These are phyloP conservation scores for Beaufortia kweichowensis DNA, from an alignment of 2,113 vertebrate species.

Conservation along the genomic window DNA sequence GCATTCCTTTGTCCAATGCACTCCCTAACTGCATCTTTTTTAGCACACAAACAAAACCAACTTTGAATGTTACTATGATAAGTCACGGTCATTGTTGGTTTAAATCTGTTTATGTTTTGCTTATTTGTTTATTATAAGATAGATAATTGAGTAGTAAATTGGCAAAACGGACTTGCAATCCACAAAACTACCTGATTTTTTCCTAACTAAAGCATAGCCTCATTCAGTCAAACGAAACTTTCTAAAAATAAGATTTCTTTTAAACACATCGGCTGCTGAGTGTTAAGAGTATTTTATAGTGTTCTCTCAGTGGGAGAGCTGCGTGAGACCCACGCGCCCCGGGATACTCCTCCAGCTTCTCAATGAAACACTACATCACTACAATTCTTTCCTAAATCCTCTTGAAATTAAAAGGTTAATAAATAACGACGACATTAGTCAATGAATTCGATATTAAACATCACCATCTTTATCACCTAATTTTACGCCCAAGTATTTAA, in stretches of 20 bases:
- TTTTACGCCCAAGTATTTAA: too few species aligned
- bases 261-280: neutral
- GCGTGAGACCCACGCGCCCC: constrained; percentile 3
- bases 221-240: neutral
- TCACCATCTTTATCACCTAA: neutral
- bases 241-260: constrained; percentile 4
- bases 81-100: neutral
- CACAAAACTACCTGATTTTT: too few species aligned
- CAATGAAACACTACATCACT: constrained; percentile 1
- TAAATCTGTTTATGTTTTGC: neutral
- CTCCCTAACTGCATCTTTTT: constrained; percentile 6
- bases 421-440: neutral
- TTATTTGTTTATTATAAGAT: too few species aligned
- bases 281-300: neutral
- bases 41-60: constrained; percentile 6
- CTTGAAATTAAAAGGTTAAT: neutral
- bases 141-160: too few species aligned
- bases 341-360: neutral
- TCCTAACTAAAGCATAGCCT: neutral
- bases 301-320: neutral
- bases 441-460: neutral
- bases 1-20: constrained; percentile 41
- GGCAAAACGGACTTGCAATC: too few species aligned
- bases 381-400: neutral
- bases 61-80: neutral